phyloP scores from a whole-genome alignment of 2,113 vertebrate genomes.

The Chionomys nivalis region DNA sequence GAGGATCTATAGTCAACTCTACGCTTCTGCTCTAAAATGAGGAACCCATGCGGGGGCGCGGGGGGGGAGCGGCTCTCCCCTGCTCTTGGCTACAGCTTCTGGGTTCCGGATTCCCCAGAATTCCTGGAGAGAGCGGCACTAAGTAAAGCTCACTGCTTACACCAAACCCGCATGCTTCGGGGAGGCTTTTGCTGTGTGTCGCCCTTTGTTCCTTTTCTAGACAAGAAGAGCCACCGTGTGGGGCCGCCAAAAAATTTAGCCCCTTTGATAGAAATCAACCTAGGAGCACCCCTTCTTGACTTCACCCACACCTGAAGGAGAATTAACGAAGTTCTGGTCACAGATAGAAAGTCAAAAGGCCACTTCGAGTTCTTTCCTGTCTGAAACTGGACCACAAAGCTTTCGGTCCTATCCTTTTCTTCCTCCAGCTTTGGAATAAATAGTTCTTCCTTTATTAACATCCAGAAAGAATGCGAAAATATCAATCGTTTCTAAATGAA shows the following conservation, averaged over 20 bases:
- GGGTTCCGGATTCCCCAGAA: not conserved
- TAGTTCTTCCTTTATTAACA: constrained; percentile 71
- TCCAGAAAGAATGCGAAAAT: constrained; percentile 66
- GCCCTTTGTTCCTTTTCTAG: constrained; percentile 61
- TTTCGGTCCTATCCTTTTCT: not conserved
- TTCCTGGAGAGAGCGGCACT: constrained; percentile 57
- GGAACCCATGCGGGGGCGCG: not conserved
- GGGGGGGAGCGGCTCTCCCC: not conserved
- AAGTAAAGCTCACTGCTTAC: not conserved
- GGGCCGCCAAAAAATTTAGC: constrained; percentile 11
- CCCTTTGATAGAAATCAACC: not conserved
- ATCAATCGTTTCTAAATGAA: constrained; percentile 67
- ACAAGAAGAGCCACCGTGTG: not conserved
- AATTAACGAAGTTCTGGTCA: constrained; percentile 19
- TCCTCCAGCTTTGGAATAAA: constrained; percentile 37
- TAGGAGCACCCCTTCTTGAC: not conserved
- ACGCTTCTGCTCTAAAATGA: not conserved
- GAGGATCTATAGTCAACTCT: not conserved
- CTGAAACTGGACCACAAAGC: constrained; percentile 16
- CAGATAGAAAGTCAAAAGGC: not conserved
- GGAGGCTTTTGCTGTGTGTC: not conserved
- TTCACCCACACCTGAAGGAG: not conserved
- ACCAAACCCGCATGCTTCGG: not conserved
- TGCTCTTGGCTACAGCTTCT: not conserved
- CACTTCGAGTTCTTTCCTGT: not conserved